Base-by-base conservation (phyloP, 1,140 invertebrate genomes). In the Charaxes varanes region DNA sequence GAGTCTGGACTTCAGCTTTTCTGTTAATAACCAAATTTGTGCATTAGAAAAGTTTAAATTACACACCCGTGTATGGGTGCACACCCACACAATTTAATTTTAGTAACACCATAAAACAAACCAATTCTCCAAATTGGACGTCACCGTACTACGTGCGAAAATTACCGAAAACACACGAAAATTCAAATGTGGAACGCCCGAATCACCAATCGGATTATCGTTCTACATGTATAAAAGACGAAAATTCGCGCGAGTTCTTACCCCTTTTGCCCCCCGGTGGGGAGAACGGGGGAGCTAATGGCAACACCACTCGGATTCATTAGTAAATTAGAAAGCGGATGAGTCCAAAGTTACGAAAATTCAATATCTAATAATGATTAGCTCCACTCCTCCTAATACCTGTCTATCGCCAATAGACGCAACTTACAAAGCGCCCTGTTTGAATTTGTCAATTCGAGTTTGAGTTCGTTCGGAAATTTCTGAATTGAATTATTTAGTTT, bases 311-410 rank as follows among this genome's bases (percentile, higher is more conserved):
- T 73, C 73, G 68, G 73, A 81, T 82, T 85, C 82, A 85, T 84
- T 85, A 85, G 82, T 78, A 85, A 85, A 85, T 85, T 85, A 85
- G 78, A 85, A 82, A 81, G 62, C 68, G 74, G 79, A 85, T 81
- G 82, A 85, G 77, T 82, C 73, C 76, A 81, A 85, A 85, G 77
- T 85, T 85, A 70, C 48, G 78, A 85, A 83, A 84, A 85, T 84
- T 81, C 82, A 82, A 85, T 84, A 83, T 84, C 74, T 82, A 81
- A 83, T 84, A 85, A 85, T 85, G 77, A 85, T 84, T 77, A 79
- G 74, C 66, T 71, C 46, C 53, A 19, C 56, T 56, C n/a, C 56
- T 58, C 48, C 59, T 62, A 53, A 68, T 82, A 80, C 78, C 73
- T 79, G 78, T 65, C 69, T 73, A 74, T 74, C 53, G 54, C 41